phyloP scores from a whole-genome alignment of 2,113 vertebrate species.

The Peromyscus maniculatus region DNA sequence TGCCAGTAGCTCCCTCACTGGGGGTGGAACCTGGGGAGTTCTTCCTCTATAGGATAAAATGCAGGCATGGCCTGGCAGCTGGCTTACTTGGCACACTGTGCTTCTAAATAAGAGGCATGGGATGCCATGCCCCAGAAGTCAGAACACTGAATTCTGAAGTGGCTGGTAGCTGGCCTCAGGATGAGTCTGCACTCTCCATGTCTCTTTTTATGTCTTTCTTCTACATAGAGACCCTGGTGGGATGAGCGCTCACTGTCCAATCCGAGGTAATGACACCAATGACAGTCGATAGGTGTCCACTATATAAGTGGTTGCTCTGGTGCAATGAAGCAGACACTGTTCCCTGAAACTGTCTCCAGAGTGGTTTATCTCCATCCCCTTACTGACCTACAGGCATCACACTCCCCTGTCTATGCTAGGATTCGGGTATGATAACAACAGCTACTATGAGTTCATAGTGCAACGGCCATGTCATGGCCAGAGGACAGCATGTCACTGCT shows the following conservation, averaged over 20 bases:
- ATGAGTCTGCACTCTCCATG: neutral
- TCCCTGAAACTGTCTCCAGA: neutral
- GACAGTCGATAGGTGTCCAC: neutral
- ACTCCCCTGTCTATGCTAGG: neutral
- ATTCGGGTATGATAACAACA: neutral
- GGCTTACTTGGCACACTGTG: neutral
- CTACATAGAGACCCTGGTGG: neutral
- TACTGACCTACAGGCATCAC: neutral
- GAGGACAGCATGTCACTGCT: neutral
- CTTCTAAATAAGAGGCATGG: neutral
- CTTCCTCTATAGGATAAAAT: neutral
- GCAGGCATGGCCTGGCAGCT: neutral
- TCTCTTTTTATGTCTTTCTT: neutral
- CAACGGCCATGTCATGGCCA: neutral
- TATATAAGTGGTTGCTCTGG: neutral
- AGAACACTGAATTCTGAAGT: neutral
- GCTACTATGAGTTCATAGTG: neutral
- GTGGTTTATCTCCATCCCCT: neutral
- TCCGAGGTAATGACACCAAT: neutral
- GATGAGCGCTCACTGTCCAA: neutral
- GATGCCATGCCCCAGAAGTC: neutral
- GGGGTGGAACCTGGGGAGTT: neutral
- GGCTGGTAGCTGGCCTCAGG: neutral
- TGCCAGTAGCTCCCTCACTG: no score
- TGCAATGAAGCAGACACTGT: neutral